phyloP scores from a whole-genome alignment of 2,888 invertebrate species.

The Nomada ferruginata region DNA sequence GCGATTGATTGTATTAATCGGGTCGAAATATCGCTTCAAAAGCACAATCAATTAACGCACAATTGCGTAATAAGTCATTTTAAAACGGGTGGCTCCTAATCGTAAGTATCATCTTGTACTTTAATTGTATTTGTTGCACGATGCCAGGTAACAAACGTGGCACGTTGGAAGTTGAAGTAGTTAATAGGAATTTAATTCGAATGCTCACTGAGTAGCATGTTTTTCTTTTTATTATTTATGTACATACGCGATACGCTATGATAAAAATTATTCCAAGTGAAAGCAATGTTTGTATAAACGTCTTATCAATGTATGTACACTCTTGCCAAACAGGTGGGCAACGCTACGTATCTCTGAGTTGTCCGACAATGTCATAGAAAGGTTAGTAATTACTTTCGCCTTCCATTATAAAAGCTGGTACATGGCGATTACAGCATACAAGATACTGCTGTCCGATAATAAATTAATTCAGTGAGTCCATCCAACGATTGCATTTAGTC shows the following conservation, averaged over 20 bases:
- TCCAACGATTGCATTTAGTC: constrained; percentile 35
- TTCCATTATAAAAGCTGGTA: neutral
- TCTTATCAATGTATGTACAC: constrained; percentile 6
- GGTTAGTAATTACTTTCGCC: constrained; percentile 14
- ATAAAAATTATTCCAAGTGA: neutral
- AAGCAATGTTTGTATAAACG: neutral
- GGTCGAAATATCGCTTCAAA: neutral
- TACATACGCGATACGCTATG: neutral
- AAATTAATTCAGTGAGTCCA: constrained; percentile 48
- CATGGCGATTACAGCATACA: constrained; percentile 26
- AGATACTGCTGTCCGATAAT: constrained; percentile 42
- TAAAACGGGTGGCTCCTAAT: neutral
- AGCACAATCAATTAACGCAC: neutral
- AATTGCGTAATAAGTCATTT: constrained; percentile 16
- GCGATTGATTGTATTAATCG: neutral
- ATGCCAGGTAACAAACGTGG: neutral
- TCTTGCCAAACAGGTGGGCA: neutral
- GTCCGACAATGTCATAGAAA: neutral
- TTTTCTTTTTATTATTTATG: too few species aligned
- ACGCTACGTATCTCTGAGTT: neutral
- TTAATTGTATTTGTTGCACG: neutral
- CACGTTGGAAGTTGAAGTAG: neutral
- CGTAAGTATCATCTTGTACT: neutral
- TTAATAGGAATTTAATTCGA: neutral
- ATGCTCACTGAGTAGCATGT: neutral